Evolutionary conservation across 2,113 vertebrate genomes (phyloP).

Genomic region (Zosterops pallidus): DNA sequence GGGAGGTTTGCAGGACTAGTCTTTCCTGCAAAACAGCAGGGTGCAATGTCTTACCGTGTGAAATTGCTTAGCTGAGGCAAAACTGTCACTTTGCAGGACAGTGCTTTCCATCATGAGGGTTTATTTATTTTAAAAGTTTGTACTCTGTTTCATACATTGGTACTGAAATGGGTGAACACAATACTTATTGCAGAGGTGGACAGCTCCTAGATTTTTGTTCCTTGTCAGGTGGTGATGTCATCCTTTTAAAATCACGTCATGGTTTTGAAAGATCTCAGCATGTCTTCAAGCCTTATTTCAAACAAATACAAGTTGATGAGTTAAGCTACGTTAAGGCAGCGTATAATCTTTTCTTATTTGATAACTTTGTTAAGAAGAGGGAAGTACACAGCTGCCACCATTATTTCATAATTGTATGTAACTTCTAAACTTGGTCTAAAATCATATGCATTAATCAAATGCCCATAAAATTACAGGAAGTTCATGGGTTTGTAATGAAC

Average conservation of each 20-base stretch:
- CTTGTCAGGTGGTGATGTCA: background rate
- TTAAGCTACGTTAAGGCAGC: background rate
- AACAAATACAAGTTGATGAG: background rate
- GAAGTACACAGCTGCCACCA: background rate
- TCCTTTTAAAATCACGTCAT: background rate
- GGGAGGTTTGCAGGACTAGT: background rate
- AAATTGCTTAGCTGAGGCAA: conserved; percentile 4
- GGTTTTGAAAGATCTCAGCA: background rate
- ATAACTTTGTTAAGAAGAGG: background rate
- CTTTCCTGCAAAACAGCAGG: background rate
- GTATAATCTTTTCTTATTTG: background rate
- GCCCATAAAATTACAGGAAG: background rate
- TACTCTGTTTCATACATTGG: fast-evolving
- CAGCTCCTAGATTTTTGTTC: background rate
- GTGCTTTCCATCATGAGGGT: background rate
- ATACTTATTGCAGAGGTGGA: background rate
- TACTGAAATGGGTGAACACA: background rate
- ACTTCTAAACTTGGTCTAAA: background rate
- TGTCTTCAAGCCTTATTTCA: background rate
- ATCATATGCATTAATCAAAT: fast-evolving
- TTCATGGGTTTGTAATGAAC: background rate
- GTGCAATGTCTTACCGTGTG: background rate
- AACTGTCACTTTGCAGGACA: background rate
- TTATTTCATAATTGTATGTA: background rate
- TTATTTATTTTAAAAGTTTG: background rate